Percentiles rank a stretch among this genome's conserved stretches.
Evolutionary conservation across 2,797 vertebrate species (phyloP).

Genomic region (Carduelis carduelis): DNA sequence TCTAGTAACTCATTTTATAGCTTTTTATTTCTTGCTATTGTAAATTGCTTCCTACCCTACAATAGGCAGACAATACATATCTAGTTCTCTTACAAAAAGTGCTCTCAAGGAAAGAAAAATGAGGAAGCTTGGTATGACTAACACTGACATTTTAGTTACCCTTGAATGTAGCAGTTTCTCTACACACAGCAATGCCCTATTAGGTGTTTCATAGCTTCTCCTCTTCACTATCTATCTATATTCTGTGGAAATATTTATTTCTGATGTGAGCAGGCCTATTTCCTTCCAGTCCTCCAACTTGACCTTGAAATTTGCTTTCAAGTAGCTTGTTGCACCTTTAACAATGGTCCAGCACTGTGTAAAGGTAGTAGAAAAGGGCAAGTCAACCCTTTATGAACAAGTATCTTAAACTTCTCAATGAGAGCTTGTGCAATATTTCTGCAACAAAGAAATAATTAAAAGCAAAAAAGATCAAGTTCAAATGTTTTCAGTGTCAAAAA

Average conservation of each 20-base stretch:
- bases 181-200: background rate
- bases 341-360: background rate
- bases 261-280: background rate
- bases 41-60: background rate
- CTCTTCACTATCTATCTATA: background rate
- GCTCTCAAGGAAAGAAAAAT: constrained; percentile 3
- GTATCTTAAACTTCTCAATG: background rate
- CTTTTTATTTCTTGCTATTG: constrained; percentile 16
- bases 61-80: background rate
- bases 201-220: background rate
- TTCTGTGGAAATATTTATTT: background rate
- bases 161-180: background rate
- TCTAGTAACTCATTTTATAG: background rate
- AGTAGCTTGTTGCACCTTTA: background rate
- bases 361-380: background rate
- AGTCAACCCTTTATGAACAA: background rate
- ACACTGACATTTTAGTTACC: background rate
- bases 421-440: background rate
- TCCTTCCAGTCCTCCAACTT: background rate
- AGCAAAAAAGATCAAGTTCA: background rate
- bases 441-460: background rate
- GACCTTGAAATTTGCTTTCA: background rate
- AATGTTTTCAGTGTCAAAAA: background rate
- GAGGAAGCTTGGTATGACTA: background rate
- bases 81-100: background rate